A percentile compares a stretch with the other conserved stretches of the same genome.
phyloP scores from a whole-genome alignment of 53 echinoderm and acorn worm genomes.

The Luidia sarsii region DNA sequence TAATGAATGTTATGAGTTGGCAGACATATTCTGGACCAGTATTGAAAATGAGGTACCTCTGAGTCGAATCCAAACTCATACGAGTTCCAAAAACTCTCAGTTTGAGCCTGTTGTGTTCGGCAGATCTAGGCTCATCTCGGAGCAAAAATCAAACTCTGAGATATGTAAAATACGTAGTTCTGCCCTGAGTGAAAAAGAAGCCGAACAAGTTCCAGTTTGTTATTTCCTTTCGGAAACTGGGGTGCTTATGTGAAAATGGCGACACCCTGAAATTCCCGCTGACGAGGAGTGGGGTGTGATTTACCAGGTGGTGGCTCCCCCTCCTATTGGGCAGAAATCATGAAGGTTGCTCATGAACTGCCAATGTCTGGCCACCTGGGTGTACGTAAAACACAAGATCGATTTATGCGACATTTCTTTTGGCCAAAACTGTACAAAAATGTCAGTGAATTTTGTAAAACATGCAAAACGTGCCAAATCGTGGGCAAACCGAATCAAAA shows the following conservation, averaged over 20 bases:
- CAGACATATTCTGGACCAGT: too few species aligned
- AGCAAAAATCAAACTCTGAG: constrained; percentile 14
- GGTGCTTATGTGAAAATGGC: constrained; percentile 62
- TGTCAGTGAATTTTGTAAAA: constrained; percentile 38
- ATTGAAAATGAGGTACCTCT: too few species aligned
- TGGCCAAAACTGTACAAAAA: constrained; percentile 48
- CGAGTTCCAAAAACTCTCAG: neutral
- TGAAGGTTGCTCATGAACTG: constrained; percentile 43
- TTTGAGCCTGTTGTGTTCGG: neutral
- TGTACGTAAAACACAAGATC: constrained; percentile 47
- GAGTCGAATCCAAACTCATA: neutral
- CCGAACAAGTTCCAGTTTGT: constrained; percentile 19
- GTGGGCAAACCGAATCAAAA: constrained; percentile 53
- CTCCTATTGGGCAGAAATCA: constrained; percentile 41
- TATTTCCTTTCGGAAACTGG: constrained; percentile 22
- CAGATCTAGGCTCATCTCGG: neutral
- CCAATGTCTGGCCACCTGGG: constrained; percentile 56
- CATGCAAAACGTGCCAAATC: constrained; percentile 59
- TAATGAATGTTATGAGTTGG: too few species aligned
- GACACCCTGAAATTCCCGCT: constrained; percentile 50
- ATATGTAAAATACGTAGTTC: neutral
- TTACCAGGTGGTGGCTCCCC: constrained; percentile 39
- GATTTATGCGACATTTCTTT: constrained; percentile 50
- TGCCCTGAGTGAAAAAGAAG: constrained; percentile 1
- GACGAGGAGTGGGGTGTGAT: constrained; percentile 53